Percentiles rank a stretch among this genome's conserved stretches.
These are phyloP conservation scores for Phylloscopus collybita DNA, from an alignment of 2,797 vertebrate genomes.

Conservation along the genomic window DNA sequence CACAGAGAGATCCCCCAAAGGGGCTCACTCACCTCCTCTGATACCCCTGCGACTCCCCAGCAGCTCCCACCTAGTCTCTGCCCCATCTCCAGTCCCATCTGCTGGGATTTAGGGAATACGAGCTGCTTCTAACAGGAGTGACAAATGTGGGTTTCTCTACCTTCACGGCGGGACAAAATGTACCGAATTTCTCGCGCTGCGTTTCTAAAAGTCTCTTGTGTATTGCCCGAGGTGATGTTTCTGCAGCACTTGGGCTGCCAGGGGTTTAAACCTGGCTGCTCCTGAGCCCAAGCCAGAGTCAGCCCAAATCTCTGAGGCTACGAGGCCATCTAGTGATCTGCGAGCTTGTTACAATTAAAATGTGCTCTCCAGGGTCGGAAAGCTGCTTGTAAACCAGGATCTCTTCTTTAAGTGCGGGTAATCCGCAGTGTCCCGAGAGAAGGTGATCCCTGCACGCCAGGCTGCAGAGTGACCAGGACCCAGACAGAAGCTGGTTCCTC, in stretches of 20 bases:
- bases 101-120: background rate
- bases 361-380: background rate
- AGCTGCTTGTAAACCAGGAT: background rate
- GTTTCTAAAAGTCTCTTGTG: background rate
- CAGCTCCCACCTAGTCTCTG: background rate
- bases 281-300: background rate
- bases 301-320: background rate
- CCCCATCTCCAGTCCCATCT: background rate
- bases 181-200: background rate
- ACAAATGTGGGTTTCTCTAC: background rate
- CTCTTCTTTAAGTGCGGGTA: accelerated
- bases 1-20: too few species aligned
- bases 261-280: accelerated
- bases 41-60: accelerated
- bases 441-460: background rate
- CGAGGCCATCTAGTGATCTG: slow-evolving; percentile 57
- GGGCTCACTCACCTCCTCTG: background rate
- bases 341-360: background rate
- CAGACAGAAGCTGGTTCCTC: background rate
- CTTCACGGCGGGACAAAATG: background rate
- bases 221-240: too few species aligned
- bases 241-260: background rate
- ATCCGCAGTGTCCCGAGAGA: background rate
- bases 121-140: background rate
- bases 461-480: background rate